Evolutionary conservation across 2,797 vertebrate species (phyloP).

Genomic region (Catharus ustulatus): DNA sequence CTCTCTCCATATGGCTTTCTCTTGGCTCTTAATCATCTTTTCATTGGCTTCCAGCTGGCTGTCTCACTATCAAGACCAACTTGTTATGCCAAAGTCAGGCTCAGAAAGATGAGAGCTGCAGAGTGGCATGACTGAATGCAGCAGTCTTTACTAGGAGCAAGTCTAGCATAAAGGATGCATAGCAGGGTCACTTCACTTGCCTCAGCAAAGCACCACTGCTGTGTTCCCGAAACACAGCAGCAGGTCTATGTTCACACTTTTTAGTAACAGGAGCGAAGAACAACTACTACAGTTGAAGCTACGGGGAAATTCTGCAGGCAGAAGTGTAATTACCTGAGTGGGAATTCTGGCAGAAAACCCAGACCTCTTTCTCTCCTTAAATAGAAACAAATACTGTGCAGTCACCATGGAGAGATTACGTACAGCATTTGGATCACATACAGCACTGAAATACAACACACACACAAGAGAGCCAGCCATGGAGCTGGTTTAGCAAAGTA

Average conservation of each 20-base stretch:
- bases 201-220: background rate
- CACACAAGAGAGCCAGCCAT: background rate
- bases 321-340: slow-evolving; percentile 65
- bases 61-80: slow-evolving; percentile 62
- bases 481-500: background rate
- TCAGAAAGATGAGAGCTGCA: slow-evolving; percentile 1
- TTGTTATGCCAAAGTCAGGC: slow-evolving; percentile 48
- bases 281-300: slow-evolving; percentile 10
- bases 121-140: background rate
- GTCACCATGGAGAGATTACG: slow-evolving; percentile 67
- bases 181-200: background rate
- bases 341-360: slow-evolving; percentile 60
- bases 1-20: slow-evolving; percentile 65
- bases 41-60: slow-evolving; percentile 64
- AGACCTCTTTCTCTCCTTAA: slow-evolving; percentile 50
- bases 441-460: background rate
- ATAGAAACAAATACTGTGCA: slow-evolving; percentile 51
- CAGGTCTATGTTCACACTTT: background rate
- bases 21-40: slow-evolving; percentile 66
- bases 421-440: background rate
- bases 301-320: slow-evolving; percentile 32
- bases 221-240: background rate
- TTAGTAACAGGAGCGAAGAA: background rate
- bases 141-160: background rate
- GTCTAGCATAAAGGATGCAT: background rate